Conservation (phyloP, 2,888 invertebrate species). For the Tethea ocularis region DNA sequence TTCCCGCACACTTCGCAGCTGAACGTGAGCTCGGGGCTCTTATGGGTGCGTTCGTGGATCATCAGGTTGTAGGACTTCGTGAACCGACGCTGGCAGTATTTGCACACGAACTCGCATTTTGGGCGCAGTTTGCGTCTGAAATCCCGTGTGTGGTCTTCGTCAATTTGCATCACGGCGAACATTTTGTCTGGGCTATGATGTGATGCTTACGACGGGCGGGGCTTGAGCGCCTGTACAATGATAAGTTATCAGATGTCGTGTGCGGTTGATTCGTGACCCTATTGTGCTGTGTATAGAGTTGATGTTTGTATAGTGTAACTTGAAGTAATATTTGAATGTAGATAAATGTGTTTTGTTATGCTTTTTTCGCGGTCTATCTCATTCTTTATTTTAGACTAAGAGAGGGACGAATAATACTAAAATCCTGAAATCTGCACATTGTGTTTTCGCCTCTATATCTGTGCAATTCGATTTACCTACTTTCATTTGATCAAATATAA, state of each 20-base stretch:
- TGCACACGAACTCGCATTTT: constrained; percentile 99
- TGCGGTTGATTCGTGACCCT: constrained; percentile 51
- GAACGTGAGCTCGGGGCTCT: constrained; percentile 97
- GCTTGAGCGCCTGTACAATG: constrained; percentile 76
- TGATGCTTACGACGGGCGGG: constrained; percentile 78
- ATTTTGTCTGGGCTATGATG: constrained; percentile 86
- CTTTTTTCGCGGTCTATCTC: constrained; percentile 16
- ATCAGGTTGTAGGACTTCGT: constrained; percentile 99
- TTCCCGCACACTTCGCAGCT: constrained; percentile 99
- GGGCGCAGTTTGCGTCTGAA: constrained; percentile 94
- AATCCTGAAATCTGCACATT: not conserved
- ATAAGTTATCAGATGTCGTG: constrained; percentile 72
- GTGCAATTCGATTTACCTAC: no score
- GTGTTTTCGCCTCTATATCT: not conserved
- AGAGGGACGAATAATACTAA: not conserved
- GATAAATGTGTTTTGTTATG: constrained; percentile 35
- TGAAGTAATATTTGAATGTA: constrained; percentile 40
- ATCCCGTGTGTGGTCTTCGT: constrained; percentile 93
- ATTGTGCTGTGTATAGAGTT: constrained; percentile 43
- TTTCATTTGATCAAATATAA: not conserved
- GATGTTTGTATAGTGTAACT: constrained; percentile 36
- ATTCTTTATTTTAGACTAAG: not conserved
- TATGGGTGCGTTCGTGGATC: constrained; percentile 99
- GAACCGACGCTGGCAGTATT: constrained; percentile 98
- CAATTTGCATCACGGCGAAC: constrained; percentile 96